These are phyloP conservation scores for Bursaphelenchus mucronatus DNA, from an alignment of 1,140 invertebrate species.

Conservation along the genomic window DNA sequence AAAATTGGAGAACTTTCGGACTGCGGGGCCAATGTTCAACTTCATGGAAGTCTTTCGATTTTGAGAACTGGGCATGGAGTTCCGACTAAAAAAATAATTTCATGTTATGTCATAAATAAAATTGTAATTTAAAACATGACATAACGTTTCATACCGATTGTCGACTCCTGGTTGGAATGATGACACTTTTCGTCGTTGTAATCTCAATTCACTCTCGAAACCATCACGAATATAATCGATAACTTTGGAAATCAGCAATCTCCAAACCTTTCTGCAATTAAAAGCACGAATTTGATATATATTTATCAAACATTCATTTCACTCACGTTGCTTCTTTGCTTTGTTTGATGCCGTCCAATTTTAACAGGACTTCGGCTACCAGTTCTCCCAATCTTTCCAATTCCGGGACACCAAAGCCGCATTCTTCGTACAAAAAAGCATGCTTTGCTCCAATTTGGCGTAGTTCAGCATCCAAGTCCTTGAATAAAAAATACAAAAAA, in stretches of 20 bases:
- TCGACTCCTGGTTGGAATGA: conserved; percentile 11
- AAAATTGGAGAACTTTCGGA: conserved; percentile 15
- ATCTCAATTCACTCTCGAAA: conserved; percentile 34
- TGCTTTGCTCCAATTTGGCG: conserved; percentile 32
- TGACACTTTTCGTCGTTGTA: conserved; percentile 10
- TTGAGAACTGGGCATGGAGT: conserved; percentile 17
- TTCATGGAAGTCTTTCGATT: conserved; percentile 19
- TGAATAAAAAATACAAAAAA: no score
- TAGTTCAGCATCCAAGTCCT: conserved; percentile 30
- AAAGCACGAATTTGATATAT: not conserved
- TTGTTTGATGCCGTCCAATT: conserved; percentile 35
- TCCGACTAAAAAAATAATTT: conserved; percentile 14
- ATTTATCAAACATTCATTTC: conserved; percentile 2
- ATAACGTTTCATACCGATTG: no score
- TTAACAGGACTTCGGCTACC: conserved; percentile 32
- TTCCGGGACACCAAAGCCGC: conserved; percentile 24
- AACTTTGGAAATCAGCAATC: conserved; percentile 31
- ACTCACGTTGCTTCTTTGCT: conserved; percentile 37
- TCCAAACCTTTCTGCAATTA: conserved; percentile 33
- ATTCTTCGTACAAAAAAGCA: conserved; percentile 32
- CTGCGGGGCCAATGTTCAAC: not conserved
- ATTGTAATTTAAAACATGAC: not conserved
- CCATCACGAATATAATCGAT: conserved; percentile 35
- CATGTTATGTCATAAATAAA: not conserved
- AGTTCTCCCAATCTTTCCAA: conserved; percentile 34